Evolutionary conservation across 1,140 invertebrate genomes (phyloP).

Genomic region (Periplaneta americana): DNA sequence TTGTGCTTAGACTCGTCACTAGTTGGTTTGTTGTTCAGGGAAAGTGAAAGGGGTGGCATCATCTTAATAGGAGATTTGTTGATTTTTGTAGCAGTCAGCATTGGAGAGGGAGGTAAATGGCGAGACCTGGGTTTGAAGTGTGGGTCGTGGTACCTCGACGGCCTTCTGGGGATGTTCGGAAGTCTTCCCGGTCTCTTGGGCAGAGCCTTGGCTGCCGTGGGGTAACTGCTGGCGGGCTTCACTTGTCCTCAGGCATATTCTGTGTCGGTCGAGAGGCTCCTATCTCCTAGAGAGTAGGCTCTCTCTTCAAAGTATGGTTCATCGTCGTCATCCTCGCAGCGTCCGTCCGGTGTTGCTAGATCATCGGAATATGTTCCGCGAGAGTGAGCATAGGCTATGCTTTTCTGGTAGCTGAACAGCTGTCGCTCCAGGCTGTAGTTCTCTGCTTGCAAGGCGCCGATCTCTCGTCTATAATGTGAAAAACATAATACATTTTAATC

Average conservation of each 20-base stretch:
- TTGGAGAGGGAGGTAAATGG: neutral
- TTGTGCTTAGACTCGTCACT: conserved; percentile 13
- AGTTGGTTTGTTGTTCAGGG: neutral
- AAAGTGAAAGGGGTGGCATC: neutral
- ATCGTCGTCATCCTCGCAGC: conserved; percentile 27
- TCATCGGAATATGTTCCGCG: conserved; percentile 43
- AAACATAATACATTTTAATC: conserved; percentile 14
- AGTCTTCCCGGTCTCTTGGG: neutral
- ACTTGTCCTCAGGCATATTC: conserved; percentile 59
- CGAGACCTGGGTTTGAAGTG: neutral
- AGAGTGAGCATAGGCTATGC: conserved; percentile 68
- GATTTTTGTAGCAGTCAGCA: neutral
- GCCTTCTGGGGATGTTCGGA: neutral
- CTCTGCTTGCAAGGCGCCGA: conserved; percentile 74
- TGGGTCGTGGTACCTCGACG: neutral
- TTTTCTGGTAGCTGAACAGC: conserved; percentile 82
- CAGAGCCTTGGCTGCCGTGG: neutral
- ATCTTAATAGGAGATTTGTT: neutral
- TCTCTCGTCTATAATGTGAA: conserved; percentile 76
- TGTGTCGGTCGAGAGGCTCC: conserved; percentile 62
- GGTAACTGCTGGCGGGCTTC: neutral
- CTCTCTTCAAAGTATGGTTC: conserved; percentile 30
- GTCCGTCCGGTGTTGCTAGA: conserved; percentile 38
- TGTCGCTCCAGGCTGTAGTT: conserved; percentile 82
- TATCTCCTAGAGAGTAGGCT: conserved; percentile 44